These are phyloP conservation scores for Forbesichthys papilliferus DNA, from an alignment of 2,113 vertebrate species.

Conservation along the genomic window DNA sequence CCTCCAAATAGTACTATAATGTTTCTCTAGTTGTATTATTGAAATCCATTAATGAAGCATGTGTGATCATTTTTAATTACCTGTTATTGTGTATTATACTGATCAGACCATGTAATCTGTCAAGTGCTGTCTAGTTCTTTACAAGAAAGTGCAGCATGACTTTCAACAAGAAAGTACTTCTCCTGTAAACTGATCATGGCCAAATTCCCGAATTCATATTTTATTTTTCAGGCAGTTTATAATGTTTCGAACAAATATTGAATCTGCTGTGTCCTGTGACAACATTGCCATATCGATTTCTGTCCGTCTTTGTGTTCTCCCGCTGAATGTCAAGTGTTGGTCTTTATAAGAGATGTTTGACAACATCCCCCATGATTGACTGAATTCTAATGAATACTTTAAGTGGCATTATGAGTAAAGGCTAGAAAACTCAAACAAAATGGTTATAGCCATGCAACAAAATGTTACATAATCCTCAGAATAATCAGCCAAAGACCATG, in stretches of 20 bases:
- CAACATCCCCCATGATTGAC: conserved; percentile 35
- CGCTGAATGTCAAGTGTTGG: conserved; percentile 46
- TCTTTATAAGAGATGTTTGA: conserved; percentile 46
- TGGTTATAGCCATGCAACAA: background rate
- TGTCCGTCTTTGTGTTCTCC: conserved; percentile 27
- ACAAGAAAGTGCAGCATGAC: no score
- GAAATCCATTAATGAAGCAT: no score
- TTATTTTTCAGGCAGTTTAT: background rate
- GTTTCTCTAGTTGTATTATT: no score
- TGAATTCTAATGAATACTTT: conserved; percentile 57
- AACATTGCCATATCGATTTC: conserved; percentile 51
- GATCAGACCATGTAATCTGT: no score
- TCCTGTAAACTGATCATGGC: background rate
- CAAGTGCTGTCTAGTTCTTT: no score
- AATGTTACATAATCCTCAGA: background rate
- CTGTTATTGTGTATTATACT: no score
- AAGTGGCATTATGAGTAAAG: conserved; percentile 12
- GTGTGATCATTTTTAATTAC: no score
- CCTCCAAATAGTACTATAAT: no score
- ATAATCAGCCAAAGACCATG: background rate
- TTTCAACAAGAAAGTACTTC: no score
- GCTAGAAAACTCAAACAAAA: background rate
- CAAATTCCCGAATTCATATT: background rate
- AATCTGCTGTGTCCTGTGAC: conserved; percentile 30
- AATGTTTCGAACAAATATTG: conserved; percentile 20